Base-by-base conservation (phyloP, 2,113 vertebrate species). In the Collichthys lucidus region DNA sequence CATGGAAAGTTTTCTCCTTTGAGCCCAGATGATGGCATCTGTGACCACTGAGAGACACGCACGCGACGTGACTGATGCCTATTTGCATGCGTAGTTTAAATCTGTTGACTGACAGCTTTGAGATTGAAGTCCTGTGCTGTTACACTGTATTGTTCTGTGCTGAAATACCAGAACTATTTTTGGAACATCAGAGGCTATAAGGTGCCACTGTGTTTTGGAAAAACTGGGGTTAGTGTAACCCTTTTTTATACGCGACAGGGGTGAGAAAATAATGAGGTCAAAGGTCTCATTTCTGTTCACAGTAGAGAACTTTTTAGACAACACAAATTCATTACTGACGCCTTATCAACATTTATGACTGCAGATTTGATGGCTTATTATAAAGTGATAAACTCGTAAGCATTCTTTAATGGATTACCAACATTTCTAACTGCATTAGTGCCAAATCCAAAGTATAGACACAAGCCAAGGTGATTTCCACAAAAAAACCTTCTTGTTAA, bases 1-100 rank as follows among this genome's bases (percentile, higher is more conserved):
- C 52, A 86, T 88, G 87, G 77, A 83, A 88, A 80, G 42, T 82
- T 77, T 83, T 75, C 75, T 80, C 4, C 62, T 86, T 62, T 71
- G 26, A 42, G 47, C 60, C 0, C 74, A 59, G 73, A 63, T 81
- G 73, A 57, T 50, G 19, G 64, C 55, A 82, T n/a, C 72, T 56
- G 52, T 16, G 42, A 17, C 46, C 57, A 70, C 49, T 40, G 67
- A 77, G 15, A 52, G 72, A 65, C 71, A 77, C 46, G 62, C 80
- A 82, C 47, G 24, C 15, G 55, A 67, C 59, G 68, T 16, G 60
- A 47, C 47, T 62, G 57, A 64, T 24, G 74, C 74, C 76, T 73
- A 63, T 84, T 71, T 64, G 49, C 67, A 65, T 6, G 24, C 17
- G 47, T 52, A 56, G 52, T 73, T 80, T 88, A 71, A 42, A 50